These are phyloP conservation scores for Nyctibius grandis DNA, from an alignment of 2,797 vertebrate species.

Conservation along the genomic window DNA sequence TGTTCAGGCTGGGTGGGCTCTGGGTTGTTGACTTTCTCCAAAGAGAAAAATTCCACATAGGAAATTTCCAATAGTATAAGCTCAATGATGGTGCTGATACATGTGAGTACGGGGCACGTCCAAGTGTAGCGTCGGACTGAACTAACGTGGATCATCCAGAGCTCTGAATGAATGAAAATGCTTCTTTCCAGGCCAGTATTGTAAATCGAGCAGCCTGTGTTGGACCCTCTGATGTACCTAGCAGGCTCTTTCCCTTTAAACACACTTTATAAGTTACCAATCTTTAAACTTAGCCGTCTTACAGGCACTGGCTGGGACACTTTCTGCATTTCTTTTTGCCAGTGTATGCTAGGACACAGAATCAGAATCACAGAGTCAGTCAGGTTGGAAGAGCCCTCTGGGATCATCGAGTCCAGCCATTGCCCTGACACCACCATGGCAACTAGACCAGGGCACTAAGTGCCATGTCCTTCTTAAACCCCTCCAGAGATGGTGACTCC, in stretches of 20 bases:
- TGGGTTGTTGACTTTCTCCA: background rate
- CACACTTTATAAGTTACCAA: background rate
- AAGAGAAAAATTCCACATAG: background rate
- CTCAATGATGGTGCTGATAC: rapidly evolving
- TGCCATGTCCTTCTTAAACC: too few relatives aligned
- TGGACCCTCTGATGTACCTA: background rate
- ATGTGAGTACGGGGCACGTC: rapidly evolving
- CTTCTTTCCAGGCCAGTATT: background rate
- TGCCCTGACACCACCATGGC: too few relatives aligned
- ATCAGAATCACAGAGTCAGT: background rate
- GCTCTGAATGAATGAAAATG: background rate
- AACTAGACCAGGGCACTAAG: too few relatives aligned
- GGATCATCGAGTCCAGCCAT: too few relatives aligned
- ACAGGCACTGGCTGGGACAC: background rate
- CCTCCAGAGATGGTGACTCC: too few relatives aligned
- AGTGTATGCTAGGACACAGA: background rate
- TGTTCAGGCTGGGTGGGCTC: background rate
- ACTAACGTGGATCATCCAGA: rapidly evolving
- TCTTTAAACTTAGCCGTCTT: background rate
- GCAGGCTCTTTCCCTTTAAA: background rate
- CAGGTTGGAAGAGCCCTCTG: too few relatives aligned
- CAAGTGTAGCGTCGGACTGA: background rate
- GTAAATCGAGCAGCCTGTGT: background rate
- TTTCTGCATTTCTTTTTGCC: background rate
- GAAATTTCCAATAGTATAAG: rapidly evolving